Evolutionary conservation across 2,113 vertebrate genomes (phyloP).

Genomic region (Rhea pennata): DNA sequence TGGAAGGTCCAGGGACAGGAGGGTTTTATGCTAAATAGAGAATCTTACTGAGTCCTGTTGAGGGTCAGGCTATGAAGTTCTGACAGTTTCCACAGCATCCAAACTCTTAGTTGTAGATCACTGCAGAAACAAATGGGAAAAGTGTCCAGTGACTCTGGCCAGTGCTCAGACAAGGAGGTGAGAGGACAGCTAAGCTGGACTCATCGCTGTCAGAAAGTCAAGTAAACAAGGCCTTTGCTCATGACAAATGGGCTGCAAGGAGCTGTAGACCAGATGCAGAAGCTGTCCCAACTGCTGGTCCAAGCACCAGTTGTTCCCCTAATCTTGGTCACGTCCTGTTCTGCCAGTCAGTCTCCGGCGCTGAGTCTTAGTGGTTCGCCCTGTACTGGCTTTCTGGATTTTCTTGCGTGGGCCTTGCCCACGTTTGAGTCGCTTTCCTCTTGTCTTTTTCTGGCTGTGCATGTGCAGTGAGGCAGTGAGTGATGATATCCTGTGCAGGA

Average conservation of each 20-base stretch:
- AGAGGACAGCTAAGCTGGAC: background rate
- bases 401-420: constrained; percentile 71
- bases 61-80: background rate
- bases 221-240: background rate
- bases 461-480: constrained; percentile 85
- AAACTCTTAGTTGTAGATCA: background rate
- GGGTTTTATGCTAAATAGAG: accelerated
- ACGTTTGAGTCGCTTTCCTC: constrained; percentile 72
- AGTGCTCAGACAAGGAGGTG: background rate
- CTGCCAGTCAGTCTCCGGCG: constrained; percentile 85
- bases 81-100: background rate
- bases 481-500: constrained; percentile 84
- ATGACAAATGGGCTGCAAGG: background rate
- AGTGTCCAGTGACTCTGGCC: background rate
- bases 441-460: constrained; percentile 79
- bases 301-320: background rate
- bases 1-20: background rate
- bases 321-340: constrained; percentile 62
- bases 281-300: background rate
- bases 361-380: constrained; percentile 85
- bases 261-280: background rate
- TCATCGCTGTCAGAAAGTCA: background rate
- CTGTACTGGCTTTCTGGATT: constrained; percentile 56
- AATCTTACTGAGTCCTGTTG: background rate
- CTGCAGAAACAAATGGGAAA: background rate